A percentile compares a stretch with the other conserved stretches of the same genome.
Evolutionary conservation across 2,797 vertebrate genomes (phyloP).

Genomic region (Distichodus sexfasciatus): DNA sequence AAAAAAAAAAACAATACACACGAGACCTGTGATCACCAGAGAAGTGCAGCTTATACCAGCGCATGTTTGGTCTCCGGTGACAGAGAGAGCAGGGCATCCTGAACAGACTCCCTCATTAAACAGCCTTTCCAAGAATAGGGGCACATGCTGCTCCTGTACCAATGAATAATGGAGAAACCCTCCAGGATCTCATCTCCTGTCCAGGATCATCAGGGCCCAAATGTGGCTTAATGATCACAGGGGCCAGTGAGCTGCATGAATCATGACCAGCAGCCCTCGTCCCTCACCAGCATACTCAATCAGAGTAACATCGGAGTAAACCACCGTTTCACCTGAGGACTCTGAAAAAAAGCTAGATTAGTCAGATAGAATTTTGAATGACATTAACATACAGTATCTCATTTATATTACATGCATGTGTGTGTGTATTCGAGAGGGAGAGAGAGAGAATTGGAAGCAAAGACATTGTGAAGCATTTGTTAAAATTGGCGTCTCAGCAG

Average conservation of each 20-base stretch:
- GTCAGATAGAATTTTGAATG: not conserved
- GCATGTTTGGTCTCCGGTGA: constrained; percentile 21
- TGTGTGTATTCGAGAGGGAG: no score
- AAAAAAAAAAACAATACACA: not conserved
- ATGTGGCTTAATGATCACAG: constrained; percentile 67
- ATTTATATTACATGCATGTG: not conserved
- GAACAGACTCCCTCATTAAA: constrained; percentile 65
- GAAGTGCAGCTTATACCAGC: not conserved
- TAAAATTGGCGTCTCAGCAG: constrained; percentile 5
- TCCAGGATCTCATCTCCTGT: constrained; percentile 69
- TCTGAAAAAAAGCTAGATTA: not conserved
- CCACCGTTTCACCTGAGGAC: constrained; percentile 4
- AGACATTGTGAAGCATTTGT: no score
- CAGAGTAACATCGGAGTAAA: not conserved
- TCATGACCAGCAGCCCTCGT: constrained; percentile 57
- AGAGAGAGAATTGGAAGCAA: no score
- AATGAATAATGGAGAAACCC: constrained; percentile 73
- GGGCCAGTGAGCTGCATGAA: constrained; percentile 64
- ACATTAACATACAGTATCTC: not conserved
- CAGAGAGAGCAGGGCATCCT: constrained; percentile 53
- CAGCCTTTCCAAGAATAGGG: constrained; percentile 69
- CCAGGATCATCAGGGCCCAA: constrained; percentile 63
- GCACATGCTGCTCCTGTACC: constrained; percentile 55
- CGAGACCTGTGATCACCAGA: not conserved
- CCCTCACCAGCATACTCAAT: constrained; percentile 50